These are phyloP conservation scores for Nothoprocta pentlandii DNA, from an alignment of 2,113 vertebrate genomes.

Conservation along the genomic window DNA sequence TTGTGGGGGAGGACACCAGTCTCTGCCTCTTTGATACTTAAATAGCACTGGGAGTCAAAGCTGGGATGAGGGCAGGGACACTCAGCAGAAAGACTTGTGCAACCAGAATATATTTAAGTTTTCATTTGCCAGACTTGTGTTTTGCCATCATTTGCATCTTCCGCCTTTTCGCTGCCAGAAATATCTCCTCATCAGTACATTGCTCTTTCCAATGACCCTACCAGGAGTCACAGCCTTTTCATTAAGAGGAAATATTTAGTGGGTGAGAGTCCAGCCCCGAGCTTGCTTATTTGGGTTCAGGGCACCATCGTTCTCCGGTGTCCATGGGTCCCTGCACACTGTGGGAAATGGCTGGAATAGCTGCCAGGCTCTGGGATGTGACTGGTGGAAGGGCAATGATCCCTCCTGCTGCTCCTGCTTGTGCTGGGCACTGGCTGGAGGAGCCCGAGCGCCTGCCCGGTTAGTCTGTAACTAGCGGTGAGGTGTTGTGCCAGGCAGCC, in stretches of 20 bases:
- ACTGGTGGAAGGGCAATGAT: neutral
- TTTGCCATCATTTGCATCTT: neutral
- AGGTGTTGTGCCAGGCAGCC: neutral
- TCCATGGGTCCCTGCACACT: neutral
- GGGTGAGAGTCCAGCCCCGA: neutral
- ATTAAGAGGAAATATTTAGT: neutral
- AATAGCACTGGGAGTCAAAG: neutral
- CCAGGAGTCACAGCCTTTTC: neutral
- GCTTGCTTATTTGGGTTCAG: neutral
- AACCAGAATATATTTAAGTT: neutral
- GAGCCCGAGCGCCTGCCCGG: neutral
- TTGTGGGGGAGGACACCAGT: too few relatives aligned
- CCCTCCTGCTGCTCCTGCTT: neutral
- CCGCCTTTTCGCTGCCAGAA: accelerated
- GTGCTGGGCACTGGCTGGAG: neutral
- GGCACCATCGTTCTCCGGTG: neutral
- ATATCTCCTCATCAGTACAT: neutral
- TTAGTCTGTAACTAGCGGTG: neutral
- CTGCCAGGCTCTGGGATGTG: too few relatives aligned
- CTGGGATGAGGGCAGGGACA: neutral
- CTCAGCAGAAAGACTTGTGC: neutral
- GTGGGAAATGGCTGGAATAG: neutral
- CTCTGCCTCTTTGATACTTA: neutral
- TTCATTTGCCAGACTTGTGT: neutral
- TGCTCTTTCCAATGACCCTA: neutral